Base-by-base conservation (phyloP, 2,888 invertebrate species). In the Dromius quadrimaculatus region DNA sequence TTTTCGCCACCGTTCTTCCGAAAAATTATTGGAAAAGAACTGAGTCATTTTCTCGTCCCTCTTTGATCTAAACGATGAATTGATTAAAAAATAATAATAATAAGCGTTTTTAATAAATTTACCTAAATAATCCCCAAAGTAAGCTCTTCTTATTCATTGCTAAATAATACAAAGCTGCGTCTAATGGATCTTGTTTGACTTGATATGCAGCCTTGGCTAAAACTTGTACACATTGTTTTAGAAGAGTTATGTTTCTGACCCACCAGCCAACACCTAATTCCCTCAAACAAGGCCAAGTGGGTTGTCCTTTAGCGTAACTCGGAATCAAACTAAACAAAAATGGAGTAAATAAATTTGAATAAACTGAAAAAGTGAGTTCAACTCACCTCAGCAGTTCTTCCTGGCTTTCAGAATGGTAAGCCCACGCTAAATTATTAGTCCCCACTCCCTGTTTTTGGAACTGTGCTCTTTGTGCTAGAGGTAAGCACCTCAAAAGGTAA, bases 71-170 rank as follows among this genome's bases (percentile, higher is more conserved):
- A 41, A n/a, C 20, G 19, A 38, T 76, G 4, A 72, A 64, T 34
- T 19, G 45, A 66, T 61, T 38, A 38, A 19, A 23, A 34, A 6
- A n/a, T 6, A 54, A 13, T 34, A 8, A 9, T 38, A 13, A 5
- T 15, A 17, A 11, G 1, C 9, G 2, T 2, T 43, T 15, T 43
- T 2, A 11, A n/a, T 41, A 62, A 9, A 13, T 72, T 19, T 73
- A 80, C 78, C 81, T 77, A 84, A 95, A 99, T 50, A 99, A 84
- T 0, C 98, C 98, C 94, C 97, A 98, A 0, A 99, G 88, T 2
- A 99, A 85, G 77, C 92, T 97, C 79, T 98, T 97, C 85, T 99
- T 99, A 83, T 93, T 96, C 95, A 99, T 95, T 1, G 99, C 98
- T 74, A 99, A 85, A 82, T 99, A 99, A 81, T 94, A 98, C 1